Percentiles rank a stretch among this genome's conserved stretches.
Conservation (phyloP, 1,140 invertebrate genomes). For the Bombus pascuorum region DNA sequence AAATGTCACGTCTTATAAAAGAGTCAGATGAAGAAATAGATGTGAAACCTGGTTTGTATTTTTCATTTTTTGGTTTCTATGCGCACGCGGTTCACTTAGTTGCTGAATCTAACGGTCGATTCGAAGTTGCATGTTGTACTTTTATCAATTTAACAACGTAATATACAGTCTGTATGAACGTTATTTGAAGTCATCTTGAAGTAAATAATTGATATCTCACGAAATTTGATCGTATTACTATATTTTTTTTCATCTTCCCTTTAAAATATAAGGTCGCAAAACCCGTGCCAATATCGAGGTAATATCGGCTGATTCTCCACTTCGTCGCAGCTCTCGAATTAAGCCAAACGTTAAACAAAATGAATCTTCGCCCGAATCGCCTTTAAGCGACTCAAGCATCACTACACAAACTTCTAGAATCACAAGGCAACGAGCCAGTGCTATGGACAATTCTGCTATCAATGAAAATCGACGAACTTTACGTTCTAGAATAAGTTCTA, state of each 20-base stretch:
- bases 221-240: neutral
- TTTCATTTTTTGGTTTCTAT: constrained; percentile 43
- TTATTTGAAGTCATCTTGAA: neutral
- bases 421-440: constrained; percentile 46
- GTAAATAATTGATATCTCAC: neutral
- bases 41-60: constrained; percentile 64
- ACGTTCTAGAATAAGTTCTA: constrained; percentile 64
- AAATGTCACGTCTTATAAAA: constrained; percentile 65
- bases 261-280: constrained; percentile 44
- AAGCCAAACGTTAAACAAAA: constrained; percentile 37
- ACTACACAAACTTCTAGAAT: constrained; percentile 15
- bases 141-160: neutral
- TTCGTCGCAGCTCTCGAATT: constrained; percentile 68
- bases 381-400: constrained; percentile 44
- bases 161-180: neutral
- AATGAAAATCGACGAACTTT: constrained; percentile 47
- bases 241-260: constrained; percentile 1
- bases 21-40: constrained; percentile 69
- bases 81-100: constrained; percentile 13
- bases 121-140: neutral
- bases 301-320: constrained; percentile 60
- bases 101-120: constrained; percentile 45
- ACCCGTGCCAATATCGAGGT: constrained; percentile 10
- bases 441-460: constrained; percentile 35
- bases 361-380: constrained; percentile 63